Percentiles rank a stretch among this genome's conserved stretches.
phyloP scores from a whole-genome alignment of 2,797 vertebrate genomes.

The Triplophysa yarkandensis region DNA sequence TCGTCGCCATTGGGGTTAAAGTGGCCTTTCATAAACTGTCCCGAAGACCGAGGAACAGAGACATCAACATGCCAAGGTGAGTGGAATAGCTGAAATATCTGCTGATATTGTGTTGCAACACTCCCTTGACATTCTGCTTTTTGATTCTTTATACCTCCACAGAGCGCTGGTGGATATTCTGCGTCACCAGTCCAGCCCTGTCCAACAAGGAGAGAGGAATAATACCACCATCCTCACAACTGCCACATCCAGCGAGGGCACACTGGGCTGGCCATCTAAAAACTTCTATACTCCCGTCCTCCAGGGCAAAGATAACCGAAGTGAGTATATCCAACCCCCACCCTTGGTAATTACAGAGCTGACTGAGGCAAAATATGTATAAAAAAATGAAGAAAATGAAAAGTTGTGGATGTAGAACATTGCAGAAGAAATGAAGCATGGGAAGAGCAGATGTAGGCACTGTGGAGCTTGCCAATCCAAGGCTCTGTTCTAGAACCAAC shows the following conservation, averaged over 20 bases:
- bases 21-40: conserved; percentile 91
- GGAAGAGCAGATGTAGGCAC: not conserved
- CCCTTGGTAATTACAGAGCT: not conserved
- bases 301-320: conserved; percentile 85
- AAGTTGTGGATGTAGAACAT: not conserved
- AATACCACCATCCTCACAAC: conserved; percentile 74
- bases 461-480: not conserved
- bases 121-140: not conserved
- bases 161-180: conserved; percentile 91
- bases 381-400: not conserved
- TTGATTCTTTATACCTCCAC: conserved; percentile 23
- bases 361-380: not conserved
- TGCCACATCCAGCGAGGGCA: conserved; percentile 73
- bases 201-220: conserved; percentile 82
- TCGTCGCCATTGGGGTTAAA: conserved; percentile 84
- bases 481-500: not conserved
- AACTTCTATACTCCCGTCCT: conserved; percentile 82
- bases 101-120: not conserved
- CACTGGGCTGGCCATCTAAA: conserved; percentile 78
- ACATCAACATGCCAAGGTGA: conserved; percentile 90
- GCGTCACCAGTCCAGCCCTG: conserved; percentile 85
- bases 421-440: not conserved
- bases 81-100: conserved; percentile 13
- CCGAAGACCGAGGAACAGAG: conserved; percentile 82
- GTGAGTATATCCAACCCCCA: conserved; percentile 71